Evolutionary conservation across 2,797 vertebrate genomes (phyloP).

Genomic region (Acipenser transmontanus): DNA sequence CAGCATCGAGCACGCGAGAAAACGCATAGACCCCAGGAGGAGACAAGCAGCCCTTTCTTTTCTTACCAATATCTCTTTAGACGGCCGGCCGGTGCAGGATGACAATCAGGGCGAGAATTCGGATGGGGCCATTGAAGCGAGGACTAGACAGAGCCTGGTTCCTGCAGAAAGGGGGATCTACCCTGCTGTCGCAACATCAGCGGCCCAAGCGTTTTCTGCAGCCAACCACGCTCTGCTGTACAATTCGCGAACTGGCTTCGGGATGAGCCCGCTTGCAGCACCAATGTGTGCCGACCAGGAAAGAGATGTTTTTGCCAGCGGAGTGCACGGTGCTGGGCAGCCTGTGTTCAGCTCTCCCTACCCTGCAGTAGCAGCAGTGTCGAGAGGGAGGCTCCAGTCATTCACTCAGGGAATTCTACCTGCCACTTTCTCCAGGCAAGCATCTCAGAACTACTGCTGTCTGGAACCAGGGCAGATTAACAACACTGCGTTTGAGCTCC

Average conservation of each 20-base stretch:
- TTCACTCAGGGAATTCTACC: slow-evolving; percentile 88
- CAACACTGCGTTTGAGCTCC: slow-evolving; percentile 75
- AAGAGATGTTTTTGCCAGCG: slow-evolving; percentile 56
- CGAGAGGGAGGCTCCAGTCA: slow-evolving; percentile 83
- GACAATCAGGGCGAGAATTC: slow-evolving; percentile 46
- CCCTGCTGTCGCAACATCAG: slow-evolving; percentile 29
- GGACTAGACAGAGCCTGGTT: slow-evolving; percentile 60
- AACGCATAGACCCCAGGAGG: slow-evolving; percentile 81
- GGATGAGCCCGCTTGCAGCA: slow-evolving; percentile 35
- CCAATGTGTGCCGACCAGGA: slow-evolving; percentile 31
- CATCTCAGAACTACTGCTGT: slow-evolving; percentile 64
- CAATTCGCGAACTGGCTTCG: slow-evolving; percentile 37
- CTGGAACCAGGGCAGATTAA: slow-evolving; percentile 69
- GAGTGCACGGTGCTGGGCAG: slow-evolving; percentile 57
- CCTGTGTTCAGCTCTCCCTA: slow-evolving; percentile 59
- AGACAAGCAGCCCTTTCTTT: slow-evolving; percentile 91
- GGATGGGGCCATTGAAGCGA: slow-evolving; percentile 44
- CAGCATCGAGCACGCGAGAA: slow-evolving; percentile 62
- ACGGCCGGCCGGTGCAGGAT: slow-evolving; percentile 80
- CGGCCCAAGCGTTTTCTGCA: slow-evolving; percentile 47
- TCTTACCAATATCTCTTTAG: slow-evolving; percentile 90
- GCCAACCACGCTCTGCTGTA: slow-evolving; percentile 57
- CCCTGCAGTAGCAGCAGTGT: slow-evolving; percentile 54
- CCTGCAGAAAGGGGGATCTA: slow-evolving; percentile 40
- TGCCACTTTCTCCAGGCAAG: slow-evolving; percentile 66